Evolutionary conservation across 92 coral and sea anemone species (phyloP).

Genomic region (Umimayanthus chanpuru): DNA sequence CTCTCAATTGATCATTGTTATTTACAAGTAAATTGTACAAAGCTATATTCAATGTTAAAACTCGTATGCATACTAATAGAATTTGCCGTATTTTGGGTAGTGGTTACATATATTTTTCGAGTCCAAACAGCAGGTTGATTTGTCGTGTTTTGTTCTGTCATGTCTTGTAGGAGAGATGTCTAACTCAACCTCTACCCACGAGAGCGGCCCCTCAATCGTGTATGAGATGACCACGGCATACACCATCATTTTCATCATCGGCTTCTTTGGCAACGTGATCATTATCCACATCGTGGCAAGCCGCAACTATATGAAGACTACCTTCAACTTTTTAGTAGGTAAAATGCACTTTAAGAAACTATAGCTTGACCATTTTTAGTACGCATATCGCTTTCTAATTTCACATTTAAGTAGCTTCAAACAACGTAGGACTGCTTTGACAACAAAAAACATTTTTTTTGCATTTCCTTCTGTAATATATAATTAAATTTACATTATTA

Average conservation of each 20-base stretch:
- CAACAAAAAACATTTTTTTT: too few species aligned
- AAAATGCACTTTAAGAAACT: background rate
- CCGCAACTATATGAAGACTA: slow-evolving; percentile 76
- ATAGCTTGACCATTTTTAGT: too few species aligned
- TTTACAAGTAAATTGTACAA: too few species aligned
- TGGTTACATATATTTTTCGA: too few species aligned
- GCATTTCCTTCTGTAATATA: too few species aligned
- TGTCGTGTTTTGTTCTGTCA: background rate
- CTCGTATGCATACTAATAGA: too few species aligned
- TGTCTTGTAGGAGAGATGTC: background rate
- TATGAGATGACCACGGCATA: slow-evolving; percentile 78
- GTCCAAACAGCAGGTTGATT: background rate
- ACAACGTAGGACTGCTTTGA: too few species aligned
- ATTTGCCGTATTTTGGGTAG: too few species aligned
- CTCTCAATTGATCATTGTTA: too few species aligned
- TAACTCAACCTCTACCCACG: background rate
- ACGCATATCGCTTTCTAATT: background rate
- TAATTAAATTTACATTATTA: too few species aligned
- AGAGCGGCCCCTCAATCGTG: background rate
- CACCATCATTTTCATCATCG: slow-evolving; percentile 57
- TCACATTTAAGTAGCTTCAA: too few species aligned
- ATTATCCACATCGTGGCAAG: slow-evolving; percentile 79
- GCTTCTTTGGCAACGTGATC: slow-evolving; percentile 76
- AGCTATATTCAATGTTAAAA: too few species aligned
- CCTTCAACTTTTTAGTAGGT: slow-evolving; percentile 78